Evolutionary conservation across 2,113 vertebrate genomes (phyloP).

Genomic region (human (Homo sapiens)): DNA sequence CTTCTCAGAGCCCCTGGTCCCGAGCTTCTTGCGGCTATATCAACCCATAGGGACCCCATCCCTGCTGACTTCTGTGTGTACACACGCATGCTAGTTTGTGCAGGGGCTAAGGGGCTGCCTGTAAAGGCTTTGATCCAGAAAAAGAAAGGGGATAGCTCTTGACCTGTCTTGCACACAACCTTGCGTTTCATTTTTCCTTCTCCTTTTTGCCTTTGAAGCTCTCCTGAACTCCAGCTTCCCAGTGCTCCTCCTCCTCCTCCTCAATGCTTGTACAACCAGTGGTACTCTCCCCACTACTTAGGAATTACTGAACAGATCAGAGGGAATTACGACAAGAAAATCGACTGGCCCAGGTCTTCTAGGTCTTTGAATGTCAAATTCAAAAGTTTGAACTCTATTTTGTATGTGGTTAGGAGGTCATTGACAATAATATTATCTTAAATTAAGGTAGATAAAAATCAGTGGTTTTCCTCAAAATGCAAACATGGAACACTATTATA

Average conservation of each 20-base stretch:
- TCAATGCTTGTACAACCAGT: background rate
- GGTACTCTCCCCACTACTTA: background rate
- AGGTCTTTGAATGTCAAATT: background rate
- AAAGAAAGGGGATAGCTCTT: background rate
- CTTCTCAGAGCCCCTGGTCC: background rate
- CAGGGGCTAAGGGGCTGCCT: too few species aligned
- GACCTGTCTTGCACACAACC: background rate
- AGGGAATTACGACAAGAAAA: background rate
- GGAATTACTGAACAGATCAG: background rate
- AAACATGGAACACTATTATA: background rate
- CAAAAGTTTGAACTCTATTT: background rate
- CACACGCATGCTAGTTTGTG: background rate
- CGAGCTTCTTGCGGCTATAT: background rate
- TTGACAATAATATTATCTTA: background rate
- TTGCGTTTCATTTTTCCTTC: background rate
- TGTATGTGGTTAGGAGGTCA: background rate
- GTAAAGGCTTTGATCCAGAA: background rate
- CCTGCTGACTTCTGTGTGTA: background rate
- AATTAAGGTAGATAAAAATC: conserved; percentile 8
- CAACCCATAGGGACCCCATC: background rate
- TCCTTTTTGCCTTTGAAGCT: background rate
- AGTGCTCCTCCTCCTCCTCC: background rate
- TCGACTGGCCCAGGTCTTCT: background rate
- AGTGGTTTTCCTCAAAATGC: background rate
- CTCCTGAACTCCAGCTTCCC: background rate